Evolutionary conservation across 2,888 invertebrate species (phyloP), one percentile per base, ranked within the genome.

Genomic region (Ormyrus pomaceus): DNA sequence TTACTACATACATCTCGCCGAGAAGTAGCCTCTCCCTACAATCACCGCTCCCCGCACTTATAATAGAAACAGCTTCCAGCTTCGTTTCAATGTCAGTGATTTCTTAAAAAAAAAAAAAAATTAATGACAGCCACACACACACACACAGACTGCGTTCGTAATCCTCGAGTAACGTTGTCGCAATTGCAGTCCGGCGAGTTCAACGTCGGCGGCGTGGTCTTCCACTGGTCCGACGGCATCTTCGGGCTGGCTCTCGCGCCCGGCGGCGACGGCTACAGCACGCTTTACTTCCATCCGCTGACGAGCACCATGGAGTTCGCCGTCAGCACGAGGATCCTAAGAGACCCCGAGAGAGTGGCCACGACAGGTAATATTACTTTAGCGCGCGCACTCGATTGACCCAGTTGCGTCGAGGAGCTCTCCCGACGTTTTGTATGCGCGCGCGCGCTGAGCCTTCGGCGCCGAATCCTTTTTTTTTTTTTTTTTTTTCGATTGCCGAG

Each of bases 271-370:
- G 95, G 95, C 51, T 95, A 91, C 88, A 94, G 95, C 79, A 95
- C 94, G 0, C 89, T 96, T 3, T 96, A 95, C 86, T 96, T 96
- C 91, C 96, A 96, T 87, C 95, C 96, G 0, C 92, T 96, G 89
- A 94, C 94, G 3, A 95, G 96, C 84, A 94, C 93, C 80, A 93
- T 95, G 87, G 96, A 96, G 87, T 96, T 95, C 87, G 90, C 94
- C 0, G 95, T 96, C 0, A 95, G 93, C 4, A 96, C 95, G 0
- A 92, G 93, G 84, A 91, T 94, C 66, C 89, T 96, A 53, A 78
- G 82, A 9, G 82, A 82, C 50, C 68, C 72, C 48, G 79, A 81
- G 11, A 72, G 69, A 76, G 45, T 77, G 2, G 62, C 61, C 48
- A n/a, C 74, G 7, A 51, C 80, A 10, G 82, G 82, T 82, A 55